phyloP scores from a whole-genome alignment of 1,140 invertebrate species.

The Cyclargus thomasi region DNA sequence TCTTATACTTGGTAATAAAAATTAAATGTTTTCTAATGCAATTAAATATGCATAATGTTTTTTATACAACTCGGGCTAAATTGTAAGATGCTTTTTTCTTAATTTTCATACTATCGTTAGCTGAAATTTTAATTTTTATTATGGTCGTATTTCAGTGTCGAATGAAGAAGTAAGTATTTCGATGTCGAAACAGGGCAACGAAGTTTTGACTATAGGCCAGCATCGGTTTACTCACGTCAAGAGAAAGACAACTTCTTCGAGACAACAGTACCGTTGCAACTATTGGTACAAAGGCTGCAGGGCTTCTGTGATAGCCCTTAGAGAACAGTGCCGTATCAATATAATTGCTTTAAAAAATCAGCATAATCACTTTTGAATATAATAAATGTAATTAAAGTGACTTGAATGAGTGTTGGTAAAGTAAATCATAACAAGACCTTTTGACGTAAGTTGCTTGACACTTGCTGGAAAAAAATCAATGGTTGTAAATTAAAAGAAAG shows the following conservation, averaged over 20 bases:
- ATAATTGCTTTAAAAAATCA: slow-evolving; percentile 2
- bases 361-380: background rate
- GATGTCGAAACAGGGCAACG: background rate
- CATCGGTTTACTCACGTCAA: background rate
- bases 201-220: background rate
- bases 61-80: too few species aligned
- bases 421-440: too few species aligned
- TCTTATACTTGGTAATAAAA: too few species aligned
- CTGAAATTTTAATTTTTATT: background rate
- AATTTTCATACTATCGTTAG: background rate
- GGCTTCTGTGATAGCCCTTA: slow-evolving; percentile 15
- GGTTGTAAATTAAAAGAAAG: too few species aligned
- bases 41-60: too few species aligned
- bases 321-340: background rate
- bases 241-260: background rate
- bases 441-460: too few species aligned
- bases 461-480: too few species aligned
- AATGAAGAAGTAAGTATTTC: background rate
- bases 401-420: too few species aligned
- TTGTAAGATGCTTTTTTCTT: too few species aligned
- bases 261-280: background rate
- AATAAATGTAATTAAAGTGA: too few species aligned
- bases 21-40: too few species aligned
- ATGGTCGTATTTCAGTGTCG: background rate
- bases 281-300: slow-evolving; percentile 12